A percentile compares a stretch with the other conserved stretches of the same genome.
These are phyloP conservation scores for Heterohyrax brucei DNA, from an alignment of 2,797 vertebrate genomes.

Conservation along the genomic window DNA sequence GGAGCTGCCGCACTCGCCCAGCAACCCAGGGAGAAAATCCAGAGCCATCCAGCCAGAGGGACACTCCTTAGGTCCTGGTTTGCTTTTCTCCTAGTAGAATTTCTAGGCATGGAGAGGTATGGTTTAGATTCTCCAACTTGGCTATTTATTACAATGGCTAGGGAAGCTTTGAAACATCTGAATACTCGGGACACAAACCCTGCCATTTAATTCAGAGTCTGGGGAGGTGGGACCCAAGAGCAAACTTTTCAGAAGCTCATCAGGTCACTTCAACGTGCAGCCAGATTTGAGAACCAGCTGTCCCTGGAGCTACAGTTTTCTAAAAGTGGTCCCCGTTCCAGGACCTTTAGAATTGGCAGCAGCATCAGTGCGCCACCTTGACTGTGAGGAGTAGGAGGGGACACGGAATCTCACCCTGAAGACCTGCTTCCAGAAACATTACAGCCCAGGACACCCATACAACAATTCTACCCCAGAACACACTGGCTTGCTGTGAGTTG, in stretches of 20 bases:
- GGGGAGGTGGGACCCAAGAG: not conserved
- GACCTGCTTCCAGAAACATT: too few species aligned
- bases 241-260: not conserved
- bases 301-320: not conserved
- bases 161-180: not conserved
- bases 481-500: too few species aligned
- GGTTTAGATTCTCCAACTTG: not conserved
- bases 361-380: rapidly evolving
- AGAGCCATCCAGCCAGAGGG: not conserved
- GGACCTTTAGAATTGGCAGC: too few species aligned
- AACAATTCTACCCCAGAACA: too few species aligned
- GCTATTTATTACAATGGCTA: not conserved
- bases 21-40: not conserved
- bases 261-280: not conserved
- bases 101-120: not conserved
- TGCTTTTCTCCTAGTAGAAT: not conserved
- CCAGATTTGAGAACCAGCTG: not conserved
- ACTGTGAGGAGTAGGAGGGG: too few species aligned
- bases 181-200: too few species aligned
- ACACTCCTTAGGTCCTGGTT: not conserved
- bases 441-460: too few species aligned
- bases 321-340: not conserved
- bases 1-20: not conserved
- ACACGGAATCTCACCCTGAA: too few species aligned
- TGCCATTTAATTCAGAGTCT: not conserved